phyloP scores from a whole-genome alignment of 2,113 vertebrate species.

The Erpornis zantholeuca region DNA sequence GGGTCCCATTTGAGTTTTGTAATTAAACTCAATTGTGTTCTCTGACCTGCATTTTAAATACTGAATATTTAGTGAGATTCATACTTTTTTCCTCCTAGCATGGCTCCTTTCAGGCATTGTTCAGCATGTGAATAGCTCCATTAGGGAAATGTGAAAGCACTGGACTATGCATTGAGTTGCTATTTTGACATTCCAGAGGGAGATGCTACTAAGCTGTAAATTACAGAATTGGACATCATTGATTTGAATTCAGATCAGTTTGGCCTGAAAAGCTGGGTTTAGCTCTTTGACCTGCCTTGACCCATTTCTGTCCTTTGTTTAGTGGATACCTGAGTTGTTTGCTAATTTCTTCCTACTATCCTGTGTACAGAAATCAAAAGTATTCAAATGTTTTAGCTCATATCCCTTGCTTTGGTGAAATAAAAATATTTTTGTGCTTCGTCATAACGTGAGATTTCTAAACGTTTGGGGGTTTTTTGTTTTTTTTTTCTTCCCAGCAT shows the following conservation, averaged over 20 bases:
- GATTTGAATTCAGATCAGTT: slow-evolving; percentile 52
- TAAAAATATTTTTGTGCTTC: not conserved
- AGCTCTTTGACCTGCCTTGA: slow-evolving; percentile 41
- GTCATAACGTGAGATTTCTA: not conserved
- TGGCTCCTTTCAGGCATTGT: slow-evolving; percentile 53
- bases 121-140: slow-evolving; percentile 43
- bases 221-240: slow-evolving; percentile 46
- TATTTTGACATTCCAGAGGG: slow-evolving; percentile 51
- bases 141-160: slow-evolving; percentile 47
- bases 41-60: slow-evolving; percentile 50
- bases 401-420: not conserved
- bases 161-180: slow-evolving; percentile 21
- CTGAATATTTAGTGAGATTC: slow-evolving; percentile 35
- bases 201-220: slow-evolving; percentile 58
- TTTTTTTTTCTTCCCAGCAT: not conserved
- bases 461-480: not conserved
- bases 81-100: not conserved
- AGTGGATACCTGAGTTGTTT: not conserved
- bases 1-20: slow-evolving; percentile 28
- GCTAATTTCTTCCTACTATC: not conserved
- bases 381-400: not conserved
- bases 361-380: not conserved
- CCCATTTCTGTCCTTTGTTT: slow-evolving; percentile 1
- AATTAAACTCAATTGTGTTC: slow-evolving; percentile 42
- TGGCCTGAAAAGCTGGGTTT: slow-evolving; percentile 27